phyloP scores from a whole-genome alignment of 2,797 vertebrate species.

The Takifugu rubripes region DNA sequence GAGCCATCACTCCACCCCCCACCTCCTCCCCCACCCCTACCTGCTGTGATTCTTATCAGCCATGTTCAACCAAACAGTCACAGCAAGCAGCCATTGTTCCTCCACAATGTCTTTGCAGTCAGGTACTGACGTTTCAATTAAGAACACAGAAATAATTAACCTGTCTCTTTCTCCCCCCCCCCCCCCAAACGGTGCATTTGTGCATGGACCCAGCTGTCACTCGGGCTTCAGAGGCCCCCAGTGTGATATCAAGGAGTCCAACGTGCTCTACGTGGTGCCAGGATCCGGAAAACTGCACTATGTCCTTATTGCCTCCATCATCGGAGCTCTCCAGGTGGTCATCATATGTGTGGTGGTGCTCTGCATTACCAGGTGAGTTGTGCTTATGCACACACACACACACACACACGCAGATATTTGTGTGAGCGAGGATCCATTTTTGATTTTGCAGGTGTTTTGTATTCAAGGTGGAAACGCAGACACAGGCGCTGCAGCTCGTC shows the following conservation, averaged over 20 bases:
- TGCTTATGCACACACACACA: constrained; percentile 15
- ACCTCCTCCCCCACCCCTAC: not conserved
- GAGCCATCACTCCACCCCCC: not conserved
- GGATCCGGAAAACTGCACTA: constrained; percentile 96
- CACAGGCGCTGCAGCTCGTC: constrained; percentile 11
- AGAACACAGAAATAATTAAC: constrained; percentile 35
- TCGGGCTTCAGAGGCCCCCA: constrained; percentile 94
- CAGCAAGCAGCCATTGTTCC: constrained; percentile 22
- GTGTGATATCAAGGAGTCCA: constrained; percentile 99
- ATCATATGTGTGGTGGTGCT: constrained; percentile 99
- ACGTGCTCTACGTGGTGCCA: constrained; percentile 96
- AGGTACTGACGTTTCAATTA: constrained; percentile 35
- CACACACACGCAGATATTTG: constrained; percentile 17
- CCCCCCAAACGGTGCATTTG: constrained; percentile 18
- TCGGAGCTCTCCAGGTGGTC: constrained; percentile 97
- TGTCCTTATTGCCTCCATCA: constrained; percentile 97
- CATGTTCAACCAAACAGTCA: constrained; percentile 24
- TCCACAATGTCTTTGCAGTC: constrained; percentile 17
- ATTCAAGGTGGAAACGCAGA: constrained; percentile 16
- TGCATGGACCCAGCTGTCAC: constrained; percentile 83
- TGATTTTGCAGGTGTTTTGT: constrained; percentile 32
- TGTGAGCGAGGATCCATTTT: constrained; percentile 8
- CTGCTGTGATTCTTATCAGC: constrained; percentile 21
- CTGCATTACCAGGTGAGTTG: constrained; percentile 96
- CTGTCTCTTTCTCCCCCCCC: constrained; percentile 17